Conservation (phyloP, 1,140 invertebrate species). For the Macrobrachium nipponense region DNA sequence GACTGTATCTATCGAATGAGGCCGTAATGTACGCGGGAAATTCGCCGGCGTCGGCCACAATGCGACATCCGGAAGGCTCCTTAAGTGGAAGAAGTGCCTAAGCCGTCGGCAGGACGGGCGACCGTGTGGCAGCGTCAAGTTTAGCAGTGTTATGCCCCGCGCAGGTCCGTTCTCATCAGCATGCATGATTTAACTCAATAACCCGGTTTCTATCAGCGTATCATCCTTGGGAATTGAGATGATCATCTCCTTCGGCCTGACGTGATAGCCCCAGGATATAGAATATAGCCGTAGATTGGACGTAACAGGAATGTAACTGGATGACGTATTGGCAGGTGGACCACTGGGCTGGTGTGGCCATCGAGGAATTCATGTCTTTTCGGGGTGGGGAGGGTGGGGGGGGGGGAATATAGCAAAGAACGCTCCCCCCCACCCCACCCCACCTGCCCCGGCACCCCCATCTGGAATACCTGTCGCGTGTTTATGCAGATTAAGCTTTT, state of each 20-base stretch:
- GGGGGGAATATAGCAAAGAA: background rate
- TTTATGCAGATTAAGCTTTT: conserved; percentile 4
- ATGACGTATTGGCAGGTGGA: too few relatives aligned
- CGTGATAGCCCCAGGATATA: conserved; percentile 1
- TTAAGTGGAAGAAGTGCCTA: background rate
- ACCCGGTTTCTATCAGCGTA: conserved; percentile 50
- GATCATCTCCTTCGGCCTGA: conserved; percentile 14
- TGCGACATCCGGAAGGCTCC: too few relatives aligned
- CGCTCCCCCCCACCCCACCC: background rate
- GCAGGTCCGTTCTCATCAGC: conserved; percentile 25
- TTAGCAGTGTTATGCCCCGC: conserved; percentile 10
- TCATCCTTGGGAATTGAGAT: conserved; percentile 36
- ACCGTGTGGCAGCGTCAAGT: background rate
- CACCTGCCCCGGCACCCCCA: background rate
- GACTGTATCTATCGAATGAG: conserved; percentile 3
- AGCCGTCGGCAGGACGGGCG: background rate
- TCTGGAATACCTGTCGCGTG: background rate
- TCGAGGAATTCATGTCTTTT: background rate
- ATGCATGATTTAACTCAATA: conserved; percentile 57
- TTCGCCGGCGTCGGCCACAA: background rate
- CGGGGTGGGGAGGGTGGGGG: background rate
- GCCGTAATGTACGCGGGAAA: background rate
- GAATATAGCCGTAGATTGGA: too few relatives aligned
- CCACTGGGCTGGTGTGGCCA: background rate
- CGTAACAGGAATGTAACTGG: too few relatives aligned